phyloP scores from a whole-genome alignment of 2,888 invertebrate genomes.

The Athetis lepigone region DNA sequence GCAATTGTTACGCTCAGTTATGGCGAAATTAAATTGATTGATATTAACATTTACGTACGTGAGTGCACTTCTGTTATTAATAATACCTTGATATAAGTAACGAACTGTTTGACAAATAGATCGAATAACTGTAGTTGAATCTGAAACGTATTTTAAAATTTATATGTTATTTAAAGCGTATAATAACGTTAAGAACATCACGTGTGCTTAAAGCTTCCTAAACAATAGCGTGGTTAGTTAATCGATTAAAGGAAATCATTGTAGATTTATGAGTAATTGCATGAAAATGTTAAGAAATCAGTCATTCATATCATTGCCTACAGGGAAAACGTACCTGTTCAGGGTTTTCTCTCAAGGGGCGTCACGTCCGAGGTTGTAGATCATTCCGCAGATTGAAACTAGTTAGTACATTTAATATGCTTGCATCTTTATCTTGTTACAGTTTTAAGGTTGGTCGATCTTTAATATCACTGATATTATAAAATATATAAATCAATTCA shows the following conservation, averaged over 20 bases:
- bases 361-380: slow-evolving; percentile 79
- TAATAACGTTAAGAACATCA: slow-evolving; percentile 33
- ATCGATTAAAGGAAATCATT: slow-evolving; percentile 42
- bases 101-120: slow-evolving; percentile 7
- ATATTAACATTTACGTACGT: slow-evolving; percentile 11
- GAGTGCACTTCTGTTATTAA: slow-evolving; percentile 17
- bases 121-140: slow-evolving; percentile 30
- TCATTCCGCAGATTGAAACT: slow-evolving; percentile 43
- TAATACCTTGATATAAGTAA: background rate
- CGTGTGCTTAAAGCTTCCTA: slow-evolving; percentile 38
- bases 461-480: slow-evolving; percentile 11
- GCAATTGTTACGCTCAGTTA: slow-evolving; percentile 47
- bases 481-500: slow-evolving; percentile 7
- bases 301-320: slow-evolving; percentile 37
- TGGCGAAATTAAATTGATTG: slow-evolving; percentile 32
- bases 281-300: slow-evolving; percentile 31
- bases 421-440: slow-evolving; percentile 23
- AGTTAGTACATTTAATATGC: slow-evolving; percentile 1
- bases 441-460: background rate
- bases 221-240: slow-evolving; percentile 52
- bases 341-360: slow-evolving; percentile 77
- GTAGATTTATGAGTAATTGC: slow-evolving; percentile 30
- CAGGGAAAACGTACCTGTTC: slow-evolving; percentile 69
- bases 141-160: slow-evolving; percentile 13
- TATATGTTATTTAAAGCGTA: slow-evolving; percentile 23